These are phyloP conservation scores for Irena cyanogastra DNA, from an alignment of 2,113 vertebrate species.

Conservation along the genomic window DNA sequence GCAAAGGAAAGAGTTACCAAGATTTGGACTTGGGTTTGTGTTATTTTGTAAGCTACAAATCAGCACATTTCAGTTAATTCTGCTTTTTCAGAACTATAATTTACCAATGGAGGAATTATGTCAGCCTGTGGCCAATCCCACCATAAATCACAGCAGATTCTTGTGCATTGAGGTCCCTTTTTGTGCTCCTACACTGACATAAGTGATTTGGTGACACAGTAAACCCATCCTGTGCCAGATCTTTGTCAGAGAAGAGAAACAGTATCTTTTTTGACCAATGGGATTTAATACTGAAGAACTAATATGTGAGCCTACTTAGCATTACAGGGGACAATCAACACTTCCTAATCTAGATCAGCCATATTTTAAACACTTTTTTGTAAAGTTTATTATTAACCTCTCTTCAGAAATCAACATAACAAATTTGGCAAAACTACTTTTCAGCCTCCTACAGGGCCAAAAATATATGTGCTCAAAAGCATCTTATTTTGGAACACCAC, in stretches of 20 bases:
- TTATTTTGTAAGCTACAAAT: not conserved
- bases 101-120: slow-evolving; percentile 10
- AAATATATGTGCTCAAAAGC: not conserved
- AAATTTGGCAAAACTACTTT: not conserved
- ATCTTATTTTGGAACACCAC: not conserved
- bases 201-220: not conserved
- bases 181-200: not conserved
- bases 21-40: not conserved
- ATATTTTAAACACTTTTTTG: not conserved
- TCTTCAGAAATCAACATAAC: not conserved
- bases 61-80: slow-evolving; percentile 11
- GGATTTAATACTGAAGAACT: not conserved
- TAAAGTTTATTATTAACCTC: not conserved
- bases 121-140: not conserved
- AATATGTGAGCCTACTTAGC: not conserved
- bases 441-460: not conserved
- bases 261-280: not conserved
- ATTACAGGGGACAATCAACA: not conserved
- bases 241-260: not conserved
- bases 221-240: not conserved
- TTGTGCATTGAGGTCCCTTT: not conserved
- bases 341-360: not conserved
- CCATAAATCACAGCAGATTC: not conserved
- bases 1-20: not conserved
- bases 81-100: not conserved